Conservation (phyloP, 2,113 vertebrate genomes). For the Bubo blakistoni region DNA sequence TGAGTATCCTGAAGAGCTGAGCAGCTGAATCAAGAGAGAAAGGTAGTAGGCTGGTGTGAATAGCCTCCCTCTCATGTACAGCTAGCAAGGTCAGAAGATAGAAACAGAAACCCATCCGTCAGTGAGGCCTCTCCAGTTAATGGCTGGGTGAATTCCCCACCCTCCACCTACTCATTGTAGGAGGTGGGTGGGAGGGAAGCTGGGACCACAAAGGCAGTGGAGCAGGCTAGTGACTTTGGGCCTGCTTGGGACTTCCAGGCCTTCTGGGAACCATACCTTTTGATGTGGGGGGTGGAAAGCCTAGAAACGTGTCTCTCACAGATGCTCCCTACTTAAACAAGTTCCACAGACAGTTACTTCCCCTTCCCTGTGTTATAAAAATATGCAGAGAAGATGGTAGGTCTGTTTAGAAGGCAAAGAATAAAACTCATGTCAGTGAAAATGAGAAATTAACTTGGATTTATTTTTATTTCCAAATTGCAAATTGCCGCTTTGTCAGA, state of each 20-base stretch:
- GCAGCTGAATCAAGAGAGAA: background rate
- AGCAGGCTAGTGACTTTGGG: background rate
- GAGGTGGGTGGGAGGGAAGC: background rate
- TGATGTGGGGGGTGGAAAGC: background rate
- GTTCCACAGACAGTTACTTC: background rate
- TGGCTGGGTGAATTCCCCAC: background rate
- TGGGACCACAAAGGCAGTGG: background rate
- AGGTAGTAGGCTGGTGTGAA: background rate
- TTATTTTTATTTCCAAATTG: slow-evolving; percentile 30
- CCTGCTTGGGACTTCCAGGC: background rate
- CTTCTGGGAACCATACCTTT: background rate
- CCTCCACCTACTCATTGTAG: background rate
- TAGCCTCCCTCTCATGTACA: background rate
- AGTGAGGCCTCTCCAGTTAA: background rate
- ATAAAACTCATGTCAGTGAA: background rate
- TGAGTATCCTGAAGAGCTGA: background rate
- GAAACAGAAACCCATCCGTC: background rate
- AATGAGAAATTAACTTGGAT: slow-evolving; percentile 15
- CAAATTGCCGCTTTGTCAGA: slow-evolving; percentile 68
- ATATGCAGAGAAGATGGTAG: background rate
- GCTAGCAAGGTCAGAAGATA: background rate
- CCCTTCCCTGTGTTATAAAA: background rate
- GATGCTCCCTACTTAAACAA: background rate
- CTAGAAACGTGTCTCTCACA: accelerated
- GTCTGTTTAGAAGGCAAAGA: background rate